phyloP scores from a whole-genome alignment of 2,888 invertebrate species.

The Drosophila quinaria region DNA sequence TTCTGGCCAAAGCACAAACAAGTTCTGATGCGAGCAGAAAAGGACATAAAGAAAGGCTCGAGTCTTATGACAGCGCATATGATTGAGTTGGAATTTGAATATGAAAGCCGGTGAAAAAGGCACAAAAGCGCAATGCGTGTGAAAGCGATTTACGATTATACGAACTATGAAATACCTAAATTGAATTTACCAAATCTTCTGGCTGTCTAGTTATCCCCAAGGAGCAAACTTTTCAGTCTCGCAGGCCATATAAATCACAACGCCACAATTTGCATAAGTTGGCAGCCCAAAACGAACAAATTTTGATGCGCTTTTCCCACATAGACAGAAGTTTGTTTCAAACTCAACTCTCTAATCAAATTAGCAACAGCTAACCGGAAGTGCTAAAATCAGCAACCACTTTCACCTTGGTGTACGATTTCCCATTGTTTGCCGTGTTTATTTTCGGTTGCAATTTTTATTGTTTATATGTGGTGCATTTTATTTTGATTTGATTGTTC shows the following conservation, averaged over 20 bases:
- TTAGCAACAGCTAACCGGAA: conserved; percentile 84
- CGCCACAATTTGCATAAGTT: conserved; percentile 72
- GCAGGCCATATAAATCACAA: conserved; percentile 58
- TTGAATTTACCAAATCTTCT: conserved; percentile 50
- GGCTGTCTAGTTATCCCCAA: conserved; percentile 42
- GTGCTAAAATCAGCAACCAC: conserved; percentile 66
- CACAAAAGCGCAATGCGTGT: conserved; percentile 70
- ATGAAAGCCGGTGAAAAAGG: conserved; percentile 23
- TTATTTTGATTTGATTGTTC: conserved; percentile 78
- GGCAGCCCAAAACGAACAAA: conserved; percentile 56
- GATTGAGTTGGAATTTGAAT: conserved; percentile 71
- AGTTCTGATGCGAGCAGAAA: conserved; percentile 52
- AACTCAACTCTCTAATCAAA: conserved; percentile 79
- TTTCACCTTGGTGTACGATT: conserved; percentile 38
- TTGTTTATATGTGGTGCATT: conserved; percentile 61
- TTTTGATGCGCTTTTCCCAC: conserved; percentile 38
- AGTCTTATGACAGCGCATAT: conserved; percentile 64
- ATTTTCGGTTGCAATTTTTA: conserved; percentile 44
- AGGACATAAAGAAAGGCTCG: conserved; percentile 32
- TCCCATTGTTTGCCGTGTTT: conserved; percentile 56
- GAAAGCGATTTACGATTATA: conserved; percentile 47
- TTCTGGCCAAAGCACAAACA: conserved; percentile 49
- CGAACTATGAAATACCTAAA: conserved; percentile 36
- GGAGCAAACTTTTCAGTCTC: conserved; percentile 50
- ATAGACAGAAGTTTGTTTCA: conserved; percentile 11